Percentiles rank a stretch among this genome's conserved stretches.
phyloP scores from a whole-genome alignment of 2,888 invertebrate species.

The Conops quadrifasciatus region DNA sequence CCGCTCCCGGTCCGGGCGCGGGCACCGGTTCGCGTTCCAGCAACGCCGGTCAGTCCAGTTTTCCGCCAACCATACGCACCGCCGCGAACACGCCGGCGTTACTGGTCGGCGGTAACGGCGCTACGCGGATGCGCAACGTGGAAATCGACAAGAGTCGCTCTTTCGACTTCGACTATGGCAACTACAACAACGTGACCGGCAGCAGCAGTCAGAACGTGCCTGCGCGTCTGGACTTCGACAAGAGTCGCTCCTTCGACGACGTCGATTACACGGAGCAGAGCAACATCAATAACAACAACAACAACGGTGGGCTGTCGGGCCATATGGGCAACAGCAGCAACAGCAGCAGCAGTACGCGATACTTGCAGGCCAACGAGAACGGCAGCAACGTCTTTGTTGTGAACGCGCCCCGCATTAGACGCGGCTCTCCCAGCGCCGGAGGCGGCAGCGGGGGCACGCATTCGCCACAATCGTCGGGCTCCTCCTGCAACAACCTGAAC shows the following conservation, averaged over 20 bases:
- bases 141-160: constrained; percentile 64
- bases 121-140: constrained; percentile 47
- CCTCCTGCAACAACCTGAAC: constrained; percentile 56
- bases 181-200: constrained; percentile 50
- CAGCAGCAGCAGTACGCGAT: constrained; percentile 42
- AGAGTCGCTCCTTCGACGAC: constrained; percentile 64
- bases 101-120: constrained; percentile 45
- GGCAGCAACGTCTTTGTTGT: constrained; percentile 31
- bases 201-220: constrained; percentile 53
- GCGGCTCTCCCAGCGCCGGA: constrained; percentile 53
- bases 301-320: constrained; percentile 41
- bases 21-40: constrained; percentile 43
- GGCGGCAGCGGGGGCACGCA: constrained; percentile 49
- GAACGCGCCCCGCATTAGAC: constrained; percentile 47
- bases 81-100: constrained; percentile 50
- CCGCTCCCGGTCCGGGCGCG: constrained; percentile 41
- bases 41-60: constrained; percentile 42
- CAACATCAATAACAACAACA: constrained; percentile 53
- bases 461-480: constrained; percentile 61
- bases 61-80: constrained; percentile 58
- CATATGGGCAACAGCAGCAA: constrained; percentile 22
- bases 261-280: constrained; percentile 57
- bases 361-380: constrained; percentile 43
- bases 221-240: constrained; percentile 61
- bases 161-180: constrained; percentile 63